phyloP scores from a whole-genome alignment of 2,888 invertebrate genomes.

The Eurois occulta region DNA sequence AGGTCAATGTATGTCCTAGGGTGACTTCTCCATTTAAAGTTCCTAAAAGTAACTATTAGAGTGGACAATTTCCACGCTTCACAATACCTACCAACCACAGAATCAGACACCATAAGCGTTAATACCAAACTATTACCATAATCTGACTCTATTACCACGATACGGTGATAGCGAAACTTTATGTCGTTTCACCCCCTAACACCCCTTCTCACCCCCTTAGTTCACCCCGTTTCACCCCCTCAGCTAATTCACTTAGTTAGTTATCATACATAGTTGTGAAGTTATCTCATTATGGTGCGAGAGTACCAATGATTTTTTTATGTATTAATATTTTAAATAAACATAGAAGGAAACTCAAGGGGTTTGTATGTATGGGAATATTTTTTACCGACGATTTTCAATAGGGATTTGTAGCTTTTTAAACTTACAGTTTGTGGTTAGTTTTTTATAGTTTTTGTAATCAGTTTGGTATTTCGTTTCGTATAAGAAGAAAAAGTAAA shows the following conservation, averaged over 20 bases:
- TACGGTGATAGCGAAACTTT: conserved; percentile 56
- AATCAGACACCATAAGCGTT: conserved; percentile 30
- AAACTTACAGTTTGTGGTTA: not conserved
- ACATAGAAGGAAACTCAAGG: not conserved
- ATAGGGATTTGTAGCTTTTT: not conserved
- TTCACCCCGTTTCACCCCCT: conserved; percentile 15
- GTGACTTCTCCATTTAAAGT: not conserved
- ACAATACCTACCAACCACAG: not conserved
- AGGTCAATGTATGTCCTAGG: not conserved
- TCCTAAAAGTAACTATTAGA: not conserved
- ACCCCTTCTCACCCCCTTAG: conserved; percentile 22
- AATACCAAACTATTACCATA: conserved; percentile 53
- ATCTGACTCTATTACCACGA: conserved; percentile 54
- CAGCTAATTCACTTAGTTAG: conserved; percentile 57
- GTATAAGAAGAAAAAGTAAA: not conserved
- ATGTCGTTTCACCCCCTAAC: conserved; percentile 47
- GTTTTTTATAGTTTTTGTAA: not conserved
- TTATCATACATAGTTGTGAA: conserved; percentile 53
- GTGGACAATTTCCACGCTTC: not conserved
- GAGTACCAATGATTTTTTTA: conserved; percentile 17
- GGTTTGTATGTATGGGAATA: not conserved
- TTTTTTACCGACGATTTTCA: not conserved
- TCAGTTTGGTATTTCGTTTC: not conserved
- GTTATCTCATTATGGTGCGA: conserved; percentile 41
- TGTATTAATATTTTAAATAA: conserved; percentile 6